Base-by-base conservation (phyloP, 1,140 invertebrate genomes). In the Hermetia illucens region DNA sequence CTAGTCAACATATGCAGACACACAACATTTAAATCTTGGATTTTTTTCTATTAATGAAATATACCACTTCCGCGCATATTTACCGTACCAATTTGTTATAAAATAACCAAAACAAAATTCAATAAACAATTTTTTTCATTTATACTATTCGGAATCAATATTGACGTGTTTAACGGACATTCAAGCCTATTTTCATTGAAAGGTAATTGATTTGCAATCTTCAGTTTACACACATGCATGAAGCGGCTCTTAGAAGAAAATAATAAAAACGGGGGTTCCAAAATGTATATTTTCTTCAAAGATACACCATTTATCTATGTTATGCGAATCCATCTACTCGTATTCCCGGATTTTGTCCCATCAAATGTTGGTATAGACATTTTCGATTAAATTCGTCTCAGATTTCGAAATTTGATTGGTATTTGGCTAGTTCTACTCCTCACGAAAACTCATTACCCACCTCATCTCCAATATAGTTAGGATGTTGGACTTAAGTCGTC, bases 91-190 rank as follows among this genome's bases (percentile, higher is more conserved):
- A 20, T 34, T 34, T 19, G 33, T n/a, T 36, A 17, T 36, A 4
- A 17, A 24, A n/a, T 32, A 16, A 16, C 31, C n/a, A 25, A 25
- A 25, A 8, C 6, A n/a, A 25, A 25, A 25, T n/a, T n/a, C n/a
- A n/a, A n/a, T n/a, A n/a, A n/a, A n/a, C n/a, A n/a, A 27, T 9
- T 27, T 27, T 27, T 27, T 9, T 9, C 24, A n/a, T 27, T 27
- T 27, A 27, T 9, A 32, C 9, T 5, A 32, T 34, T 34, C 17
- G 17, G 17, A 6, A 34, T 19, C 6, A 34, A 34, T 19, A 20
- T 32, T n/a, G n/a, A 32, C n/a, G 21, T 18, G 19, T 36, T 36
- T 36, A 36, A 20, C 35, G 35, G 35, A 17, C 35, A 36, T 36
- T 36, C 17, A 24, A 4, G 22, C 35, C 20, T 34, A 5, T 17